A percentile compares a stretch with the other conserved stretches of the same genome.
These are phyloP conservation scores for Prunella himalayana DNA, from an alignment of 2,113 vertebrate species.

Conservation along the genomic window DNA sequence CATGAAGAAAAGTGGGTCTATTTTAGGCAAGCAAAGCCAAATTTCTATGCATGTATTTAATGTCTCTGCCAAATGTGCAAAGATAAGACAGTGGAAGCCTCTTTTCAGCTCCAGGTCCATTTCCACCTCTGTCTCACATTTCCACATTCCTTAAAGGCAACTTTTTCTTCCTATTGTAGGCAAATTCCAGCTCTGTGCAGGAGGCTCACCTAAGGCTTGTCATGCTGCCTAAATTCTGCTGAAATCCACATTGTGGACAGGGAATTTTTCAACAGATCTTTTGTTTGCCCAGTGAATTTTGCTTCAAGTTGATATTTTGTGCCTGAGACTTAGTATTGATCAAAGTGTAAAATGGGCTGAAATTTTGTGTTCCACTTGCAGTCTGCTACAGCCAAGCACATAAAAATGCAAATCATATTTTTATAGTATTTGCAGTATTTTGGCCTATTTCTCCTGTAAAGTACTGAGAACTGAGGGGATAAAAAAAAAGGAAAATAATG, in stretches of 20 bases:
- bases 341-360: neutral
- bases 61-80: neutral
- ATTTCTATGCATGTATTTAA: neutral
- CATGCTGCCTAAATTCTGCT: neutral
- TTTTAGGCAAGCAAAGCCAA: neutral
- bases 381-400: neutral
- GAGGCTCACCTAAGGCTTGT: neutral
- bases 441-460: neutral
- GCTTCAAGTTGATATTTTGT: neutral
- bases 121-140: neutral
- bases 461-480: neutral
- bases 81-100: neutral
- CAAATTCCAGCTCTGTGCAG: neutral
- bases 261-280: neutral
- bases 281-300: neutral
- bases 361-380: neutral
- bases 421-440: neutral
- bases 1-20: neutral
- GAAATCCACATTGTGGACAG: neutral
- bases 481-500: neutral
- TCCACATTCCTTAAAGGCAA: neutral
- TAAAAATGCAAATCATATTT: neutral
- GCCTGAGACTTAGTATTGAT: neutral
- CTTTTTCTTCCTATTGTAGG: neutral
- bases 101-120: neutral